These are phyloP conservation scores for Ophion costatus DNA, from an alignment of 2,888 invertebrate species.

Conservation along the genomic window DNA sequence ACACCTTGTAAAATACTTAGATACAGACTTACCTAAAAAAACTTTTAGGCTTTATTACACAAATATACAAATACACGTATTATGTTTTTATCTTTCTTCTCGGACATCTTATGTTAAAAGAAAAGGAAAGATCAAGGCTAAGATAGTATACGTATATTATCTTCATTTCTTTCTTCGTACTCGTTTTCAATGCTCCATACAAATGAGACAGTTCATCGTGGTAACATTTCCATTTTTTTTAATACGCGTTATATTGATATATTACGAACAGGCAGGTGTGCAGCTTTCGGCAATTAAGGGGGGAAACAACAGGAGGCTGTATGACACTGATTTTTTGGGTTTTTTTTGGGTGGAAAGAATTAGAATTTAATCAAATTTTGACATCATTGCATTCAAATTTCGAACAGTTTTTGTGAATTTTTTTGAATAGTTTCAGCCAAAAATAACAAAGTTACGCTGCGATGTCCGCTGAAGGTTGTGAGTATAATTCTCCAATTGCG, in stretches of 20 bases:
- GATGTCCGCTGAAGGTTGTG: no score
- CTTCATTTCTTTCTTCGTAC: neutral
- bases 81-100: neutral
- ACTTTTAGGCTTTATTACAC: neutral
- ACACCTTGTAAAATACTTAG: neutral
- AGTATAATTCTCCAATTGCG: no score
- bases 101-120: neutral
- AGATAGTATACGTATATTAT: neutral
- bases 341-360: no score
- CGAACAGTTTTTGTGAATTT: no score
- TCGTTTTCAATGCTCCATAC: neutral
- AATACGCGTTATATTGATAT: neutral
- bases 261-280: slow-evolving; percentile 13
- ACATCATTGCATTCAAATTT: no score
- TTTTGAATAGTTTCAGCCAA: no score
- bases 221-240: slow-evolving; percentile 1
- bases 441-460: no score
- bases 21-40: neutral
- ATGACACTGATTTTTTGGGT: no score
- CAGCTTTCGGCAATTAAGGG: slow-evolving; percentile 18
- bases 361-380: no score
- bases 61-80: slow-evolving; percentile 6
- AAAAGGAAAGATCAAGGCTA: neutral
- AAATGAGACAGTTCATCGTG: slow-evolving; percentile 13
- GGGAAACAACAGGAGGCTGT: no score